Evolutionary conservation across 2,113 vertebrate species (phyloP), one percentile per base, ranked within the genome.

Genomic region (Diadophis punctatus): DNA sequence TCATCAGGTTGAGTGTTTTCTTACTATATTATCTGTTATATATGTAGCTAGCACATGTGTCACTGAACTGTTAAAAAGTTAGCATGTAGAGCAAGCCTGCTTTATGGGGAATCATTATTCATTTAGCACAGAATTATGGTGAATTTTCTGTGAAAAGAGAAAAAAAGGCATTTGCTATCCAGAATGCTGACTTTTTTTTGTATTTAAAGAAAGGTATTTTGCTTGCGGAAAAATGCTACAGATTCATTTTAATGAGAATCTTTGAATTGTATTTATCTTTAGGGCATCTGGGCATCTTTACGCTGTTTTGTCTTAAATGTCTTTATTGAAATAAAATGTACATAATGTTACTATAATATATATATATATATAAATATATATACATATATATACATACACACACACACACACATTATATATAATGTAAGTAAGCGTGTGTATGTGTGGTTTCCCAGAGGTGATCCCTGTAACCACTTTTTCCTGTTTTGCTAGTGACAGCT

Each of bases 71-170:
- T 98, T 97, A 96, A 97, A 96, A 98, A 93, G 92, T 96, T 98
- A 99, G 98, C 99, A 99, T 99, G 99, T 99, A 99, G 98, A 98
- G 97, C 97, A 98, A 98, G 98, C 98, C 98, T 99, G 98, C 98
- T 98, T 98, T 98, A 98, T 98, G 98, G 98, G 96, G 98, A 98
- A 98, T 98, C 98, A 96, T 98, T 97, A 97, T 96, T 98, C 97
- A 96, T 97, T 97, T 98, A 97, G 98, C 98, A 98, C 97, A 98
- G 98, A 97, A 97, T 98, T 97, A 97, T 97, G 98, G 98, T 98
- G 98, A 98, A 97, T 99, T 98, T 99, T 98, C 98, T 99, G 98
- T 98, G 98, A 97, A 98, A 97, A 97, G 93, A 91, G 92, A 93
- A 86, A 80, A 91, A 97, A 95, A 96, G 68, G 95, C 95, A 97